These are phyloP conservation scores for Xestobium rufovillosum DNA, from an alignment of 2,888 invertebrate species.

Conservation along the genomic window DNA sequence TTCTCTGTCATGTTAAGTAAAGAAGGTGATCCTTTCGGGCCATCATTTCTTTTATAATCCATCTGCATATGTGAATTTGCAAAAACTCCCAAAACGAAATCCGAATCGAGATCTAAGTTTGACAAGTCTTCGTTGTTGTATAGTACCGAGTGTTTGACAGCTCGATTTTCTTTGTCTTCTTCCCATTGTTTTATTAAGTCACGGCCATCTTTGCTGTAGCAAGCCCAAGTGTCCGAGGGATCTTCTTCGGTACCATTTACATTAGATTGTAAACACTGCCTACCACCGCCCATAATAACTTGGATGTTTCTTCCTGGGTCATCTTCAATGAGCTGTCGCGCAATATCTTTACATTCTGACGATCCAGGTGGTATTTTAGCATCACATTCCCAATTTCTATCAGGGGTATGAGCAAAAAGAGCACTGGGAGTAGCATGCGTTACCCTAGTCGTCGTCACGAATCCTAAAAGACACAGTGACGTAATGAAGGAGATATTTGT, in stretches of 20 bases:
- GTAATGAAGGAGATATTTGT: neutral
- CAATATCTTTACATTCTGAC: slow-evolving; percentile 71
- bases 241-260: slow-evolving; percentile 46
- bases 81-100: slow-evolving; percentile 79
- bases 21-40: slow-evolving; percentile 66
- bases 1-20: slow-evolving; percentile 70
- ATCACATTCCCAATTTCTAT: slow-evolving; percentile 79
- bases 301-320: slow-evolving; percentile 68
- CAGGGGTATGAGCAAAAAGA: slow-evolving; percentile 66
- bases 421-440: slow-evolving; percentile 85
- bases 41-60: slow-evolving; percentile 60
- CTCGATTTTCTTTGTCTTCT: slow-evolving; percentile 41
- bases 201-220: slow-evolving; percentile 63
- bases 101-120: slow-evolving; percentile 51
- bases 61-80: slow-evolving; percentile 71
- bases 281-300: slow-evolving; percentile 85
- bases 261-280: slow-evolving; percentile 60
- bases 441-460: slow-evolving; percentile 83
- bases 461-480: slow-evolving; percentile 41
- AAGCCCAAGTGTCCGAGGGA: slow-evolving; percentile 42
- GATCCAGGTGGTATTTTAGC: slow-evolving; percentile 51
- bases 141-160: slow-evolving; percentile 53
- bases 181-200: slow-evolving; percentile 69
- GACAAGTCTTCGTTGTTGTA: slow-evolving; percentile 60
- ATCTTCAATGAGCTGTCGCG: slow-evolving; percentile 71